Evolutionary conservation across 2,797 vertebrate species (phyloP).

Genomic region (Hyperoplus lanceolatus): DNA sequence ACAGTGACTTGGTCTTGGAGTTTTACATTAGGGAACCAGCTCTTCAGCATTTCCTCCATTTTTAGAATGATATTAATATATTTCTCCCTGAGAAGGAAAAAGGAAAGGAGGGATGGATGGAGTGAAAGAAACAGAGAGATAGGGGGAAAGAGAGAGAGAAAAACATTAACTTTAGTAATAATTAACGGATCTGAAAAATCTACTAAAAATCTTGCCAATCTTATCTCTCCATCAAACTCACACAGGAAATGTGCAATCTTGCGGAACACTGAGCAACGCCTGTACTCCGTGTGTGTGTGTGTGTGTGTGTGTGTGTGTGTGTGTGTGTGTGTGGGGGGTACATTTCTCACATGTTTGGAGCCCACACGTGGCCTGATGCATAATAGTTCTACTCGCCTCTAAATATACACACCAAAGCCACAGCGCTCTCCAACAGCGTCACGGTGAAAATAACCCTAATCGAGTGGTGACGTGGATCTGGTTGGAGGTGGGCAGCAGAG

Average conservation of each 20-base stretch:
- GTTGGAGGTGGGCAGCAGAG: constrained; percentile 46
- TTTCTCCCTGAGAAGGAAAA: constrained; percentile 76
- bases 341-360: constrained; percentile 81
- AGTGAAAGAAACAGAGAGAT: neutral
- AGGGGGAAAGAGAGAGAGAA: neutral
- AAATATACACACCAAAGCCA: constrained; percentile 82
- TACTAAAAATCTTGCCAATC: constrained; percentile 37
- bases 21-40: constrained; percentile 87
- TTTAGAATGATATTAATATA: constrained; percentile 87
- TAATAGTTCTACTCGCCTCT: constrained; percentile 70
- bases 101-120: neutral
- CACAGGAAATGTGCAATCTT: constrained; percentile 62
- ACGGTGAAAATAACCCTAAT: constrained; percentile 69
- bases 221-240: constrained; percentile 55
- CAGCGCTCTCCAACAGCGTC: constrained; percentile 61
- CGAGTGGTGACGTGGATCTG: constrained; percentile 68
- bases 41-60: constrained; percentile 90
- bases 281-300: constrained; percentile 12
- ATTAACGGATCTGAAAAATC: constrained; percentile 16
- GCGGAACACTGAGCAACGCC: constrained; percentile 33
- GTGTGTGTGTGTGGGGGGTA: too few relatives aligned
- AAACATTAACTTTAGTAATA: constrained; percentile 17
- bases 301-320: constrained; percentile 5
- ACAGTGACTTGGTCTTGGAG: constrained; percentile 71
- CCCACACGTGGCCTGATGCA: constrained; percentile 75